phyloP scores from a whole-genome alignment of 2,113 vertebrate genomes.

The Bungarus multicinctus region DNA sequence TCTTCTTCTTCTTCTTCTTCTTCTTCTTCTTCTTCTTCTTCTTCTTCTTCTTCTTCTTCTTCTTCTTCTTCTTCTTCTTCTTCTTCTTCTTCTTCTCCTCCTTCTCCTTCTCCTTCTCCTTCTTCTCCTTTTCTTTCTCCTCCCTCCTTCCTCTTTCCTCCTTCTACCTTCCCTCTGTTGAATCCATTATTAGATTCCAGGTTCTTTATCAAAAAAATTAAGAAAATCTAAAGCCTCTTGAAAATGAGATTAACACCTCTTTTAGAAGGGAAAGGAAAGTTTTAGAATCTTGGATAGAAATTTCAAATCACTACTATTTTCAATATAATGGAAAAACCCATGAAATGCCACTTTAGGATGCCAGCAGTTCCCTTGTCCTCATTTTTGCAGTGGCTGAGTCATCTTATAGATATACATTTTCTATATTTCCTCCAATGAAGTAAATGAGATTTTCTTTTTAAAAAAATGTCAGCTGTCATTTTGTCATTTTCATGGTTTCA shows the following conservation, averaged over 20 bases:
- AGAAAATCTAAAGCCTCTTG: background rate
- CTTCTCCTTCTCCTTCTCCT: too few species aligned
- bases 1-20: too few species aligned
- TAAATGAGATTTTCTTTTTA: slow-evolving; percentile 43
- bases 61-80: fast-evolving
- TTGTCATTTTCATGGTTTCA: slow-evolving; percentile 59
- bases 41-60: too few species aligned
- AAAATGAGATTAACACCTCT: background rate
- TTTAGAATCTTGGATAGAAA: background rate
- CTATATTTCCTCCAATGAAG: slow-evolving; percentile 48
- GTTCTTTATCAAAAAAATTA: background rate
- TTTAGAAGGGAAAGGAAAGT: background rate
- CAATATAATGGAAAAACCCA: background rate
- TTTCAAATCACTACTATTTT: background rate
- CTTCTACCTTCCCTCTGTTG: background rate
- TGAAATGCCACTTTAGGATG: background rate
- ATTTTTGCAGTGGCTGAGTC: background rate
- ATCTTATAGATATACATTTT: background rate
- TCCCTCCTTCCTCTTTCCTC: too few species aligned
- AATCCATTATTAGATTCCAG: background rate
- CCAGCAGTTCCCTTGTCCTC: background rate
- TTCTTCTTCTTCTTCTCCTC: too few species aligned
- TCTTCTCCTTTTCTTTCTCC: too few species aligned
- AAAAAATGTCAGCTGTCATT: slow-evolving; percentile 60
- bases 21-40: too few species aligned